Conservation (phyloP, 2,113 vertebrate genomes). For the Bubalus kerabau region DNA sequence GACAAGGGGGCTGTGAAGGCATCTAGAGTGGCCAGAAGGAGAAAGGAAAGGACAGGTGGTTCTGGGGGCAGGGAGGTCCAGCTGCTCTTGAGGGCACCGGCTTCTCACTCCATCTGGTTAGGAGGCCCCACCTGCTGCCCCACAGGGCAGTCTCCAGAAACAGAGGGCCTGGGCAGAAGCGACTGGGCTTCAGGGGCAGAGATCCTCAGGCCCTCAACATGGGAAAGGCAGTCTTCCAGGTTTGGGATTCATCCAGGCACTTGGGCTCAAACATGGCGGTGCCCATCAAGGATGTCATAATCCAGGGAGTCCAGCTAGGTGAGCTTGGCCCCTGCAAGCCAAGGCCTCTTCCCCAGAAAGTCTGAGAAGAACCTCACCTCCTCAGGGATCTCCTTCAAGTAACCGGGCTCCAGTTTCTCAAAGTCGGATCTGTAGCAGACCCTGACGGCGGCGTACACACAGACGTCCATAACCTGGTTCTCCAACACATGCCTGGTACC, state of each 20-base stretch:
- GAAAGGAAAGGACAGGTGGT: no score
- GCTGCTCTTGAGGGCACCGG: not conserved
- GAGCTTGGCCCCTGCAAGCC: not conserved
- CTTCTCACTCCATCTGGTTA: not conserved
- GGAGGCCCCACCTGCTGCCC: constrained; percentile 50
- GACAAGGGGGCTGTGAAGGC: not conserved
- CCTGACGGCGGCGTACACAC: not conserved
- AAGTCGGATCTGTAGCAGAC: not conserved
- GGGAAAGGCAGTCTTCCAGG: not conserved
- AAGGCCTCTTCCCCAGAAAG: not conserved
- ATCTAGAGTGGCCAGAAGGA: not conserved
- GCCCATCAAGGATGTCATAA: not conserved
- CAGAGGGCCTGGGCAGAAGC: constrained; percentile 67
- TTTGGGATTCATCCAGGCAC: not conserved
- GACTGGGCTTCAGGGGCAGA: constrained; percentile 84
- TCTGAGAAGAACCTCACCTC: not conserved
- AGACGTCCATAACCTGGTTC: not conserved
- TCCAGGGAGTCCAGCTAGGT: not conserved
- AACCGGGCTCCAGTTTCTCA: not conserved
- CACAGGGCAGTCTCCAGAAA: constrained; percentile 73
- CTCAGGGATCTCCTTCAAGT: not conserved
- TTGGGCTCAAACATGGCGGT: not conserved
- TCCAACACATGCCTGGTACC: not conserved
- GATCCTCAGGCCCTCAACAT: constrained; percentile 84
- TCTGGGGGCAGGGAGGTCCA: not conserved